phyloP scores from a whole-genome alignment of 2,888 invertebrate genomes.

The Cantharis flavilabris region DNA sequence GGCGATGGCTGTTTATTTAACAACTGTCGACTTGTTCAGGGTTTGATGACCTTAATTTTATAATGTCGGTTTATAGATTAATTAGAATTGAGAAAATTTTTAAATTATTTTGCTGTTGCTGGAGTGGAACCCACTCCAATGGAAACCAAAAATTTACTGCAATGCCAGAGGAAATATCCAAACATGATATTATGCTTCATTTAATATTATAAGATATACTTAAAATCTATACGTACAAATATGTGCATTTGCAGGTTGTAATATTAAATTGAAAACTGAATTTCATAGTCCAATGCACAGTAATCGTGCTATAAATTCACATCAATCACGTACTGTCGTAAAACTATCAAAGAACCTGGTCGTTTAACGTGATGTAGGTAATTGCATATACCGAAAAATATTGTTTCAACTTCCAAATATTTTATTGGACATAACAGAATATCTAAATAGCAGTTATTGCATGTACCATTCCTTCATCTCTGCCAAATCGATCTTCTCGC shows the following conservation, averaged over 20 bases:
- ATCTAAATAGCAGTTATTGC: neutral
- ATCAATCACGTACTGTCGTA: neutral
- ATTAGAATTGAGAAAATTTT: neutral
- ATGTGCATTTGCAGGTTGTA: neutral
- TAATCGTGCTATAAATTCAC: neutral
- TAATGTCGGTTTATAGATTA: neutral
- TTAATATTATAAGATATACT: too few relatives aligned
- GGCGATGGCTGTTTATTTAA: neutral
- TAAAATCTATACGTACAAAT: too few relatives aligned
- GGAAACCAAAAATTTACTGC: neutral
- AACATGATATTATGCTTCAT: too few relatives aligned
- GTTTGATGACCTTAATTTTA: slow-evolving; percentile 13
- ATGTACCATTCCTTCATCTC: neutral
- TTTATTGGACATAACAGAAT: neutral
- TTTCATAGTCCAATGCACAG: neutral
- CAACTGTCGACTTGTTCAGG: slow-evolving; percentile 7
- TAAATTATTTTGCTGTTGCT: neutral
- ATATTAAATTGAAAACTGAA: neutral
- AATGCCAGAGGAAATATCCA: neutral
- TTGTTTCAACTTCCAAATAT: neutral
- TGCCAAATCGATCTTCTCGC: neutral
- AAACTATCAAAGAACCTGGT: neutral
- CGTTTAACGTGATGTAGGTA: neutral
- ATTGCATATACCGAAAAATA: neutral
- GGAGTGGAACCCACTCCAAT: neutral